A percentile compares a stretch with the other conserved stretches of the same genome.
These are phyloP conservation scores for Bellardia bayeri DNA, from an alignment of 2,888 invertebrate species.

Conservation along the genomic window DNA sequence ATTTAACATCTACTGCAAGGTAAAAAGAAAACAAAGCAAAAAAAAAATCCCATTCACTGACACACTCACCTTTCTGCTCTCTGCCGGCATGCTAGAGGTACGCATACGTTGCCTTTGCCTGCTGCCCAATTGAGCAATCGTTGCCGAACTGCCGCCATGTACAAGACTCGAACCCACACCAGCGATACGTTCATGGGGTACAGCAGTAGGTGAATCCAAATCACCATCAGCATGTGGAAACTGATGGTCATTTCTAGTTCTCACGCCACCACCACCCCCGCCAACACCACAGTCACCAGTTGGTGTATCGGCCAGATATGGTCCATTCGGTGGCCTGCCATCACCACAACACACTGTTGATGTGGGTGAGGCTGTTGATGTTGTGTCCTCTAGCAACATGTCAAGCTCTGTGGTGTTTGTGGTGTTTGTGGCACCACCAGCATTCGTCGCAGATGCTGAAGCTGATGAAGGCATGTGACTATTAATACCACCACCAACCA, in stretches of 20 bases:
- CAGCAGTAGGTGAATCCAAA: constrained; percentile 68
- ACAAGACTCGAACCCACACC: constrained; percentile 69
- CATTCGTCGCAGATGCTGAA: constrained; percentile 38
- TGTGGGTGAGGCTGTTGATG: constrained; percentile 73
- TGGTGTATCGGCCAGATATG: constrained; percentile 68
- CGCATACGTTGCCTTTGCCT: constrained; percentile 82
- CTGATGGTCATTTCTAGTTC: constrained; percentile 55
- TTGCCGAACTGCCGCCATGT: constrained; percentile 77
- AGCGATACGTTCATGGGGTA: constrained; percentile 65
- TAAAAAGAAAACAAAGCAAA: not conserved
- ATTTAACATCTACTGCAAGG: not conserved
- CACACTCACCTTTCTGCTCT: constrained; percentile 82
- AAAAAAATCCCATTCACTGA: not conserved
- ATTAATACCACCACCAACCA: constrained; percentile 55
- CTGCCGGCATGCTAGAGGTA: constrained; percentile 84
- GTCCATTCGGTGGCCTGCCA: constrained; percentile 65
- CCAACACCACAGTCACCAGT: constrained; percentile 68
- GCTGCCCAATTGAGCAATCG: constrained; percentile 77
- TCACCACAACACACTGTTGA: constrained; percentile 67
- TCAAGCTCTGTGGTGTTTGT: constrained; percentile 70
- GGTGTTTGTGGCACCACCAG: constrained; percentile 48
- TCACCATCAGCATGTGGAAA: constrained; percentile 44
- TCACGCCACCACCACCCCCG: constrained; percentile 25
- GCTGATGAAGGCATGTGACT: constrained; percentile 58
- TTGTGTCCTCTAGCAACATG: constrained; percentile 76